phyloP scores from a whole-genome alignment of 1,140 invertebrate genomes.

The Parasteatoda tepidariorum region DNA sequence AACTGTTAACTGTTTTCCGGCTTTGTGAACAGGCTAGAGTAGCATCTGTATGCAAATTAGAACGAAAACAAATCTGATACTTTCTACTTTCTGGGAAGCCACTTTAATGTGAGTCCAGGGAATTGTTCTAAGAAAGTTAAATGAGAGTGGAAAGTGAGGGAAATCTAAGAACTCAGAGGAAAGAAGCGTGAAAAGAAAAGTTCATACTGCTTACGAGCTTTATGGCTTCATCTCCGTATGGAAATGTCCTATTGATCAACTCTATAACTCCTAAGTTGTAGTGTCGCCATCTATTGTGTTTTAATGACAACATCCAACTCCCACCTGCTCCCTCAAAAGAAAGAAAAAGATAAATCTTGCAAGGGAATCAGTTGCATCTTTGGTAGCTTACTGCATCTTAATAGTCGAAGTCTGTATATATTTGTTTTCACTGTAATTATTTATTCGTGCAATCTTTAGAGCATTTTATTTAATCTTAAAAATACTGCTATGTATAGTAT shows the following conservation, averaged over 20 bases:
- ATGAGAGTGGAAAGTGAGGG: not conserved
- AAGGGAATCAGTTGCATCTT: too few species aligned
- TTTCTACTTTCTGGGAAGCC: slow-evolving; percentile 5
- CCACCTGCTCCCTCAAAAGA: too few species aligned
- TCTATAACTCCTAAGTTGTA: not conserved
- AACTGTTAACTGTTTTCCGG: not conserved
- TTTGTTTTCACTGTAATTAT: too few species aligned
- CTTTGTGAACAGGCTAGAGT: not conserved
- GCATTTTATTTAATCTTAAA: too few species aligned
- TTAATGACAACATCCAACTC: too few species aligned
- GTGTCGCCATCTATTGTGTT: slow-evolving; percentile 25
- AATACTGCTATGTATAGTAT: too few species aligned
- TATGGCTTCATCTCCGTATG: slow-evolving; percentile 38
- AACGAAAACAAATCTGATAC: slow-evolving; percentile 26
- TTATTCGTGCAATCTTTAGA: too few species aligned
- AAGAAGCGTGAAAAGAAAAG: slow-evolving; percentile 44
- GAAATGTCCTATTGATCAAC: slow-evolving; percentile 42
- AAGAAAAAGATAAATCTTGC: too few species aligned
- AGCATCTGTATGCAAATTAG: not conserved
- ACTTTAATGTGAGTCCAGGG: slow-evolving; percentile 27
- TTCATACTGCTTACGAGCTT: slow-evolving; percentile 46
- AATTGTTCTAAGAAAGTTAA: slow-evolving; percentile 36
- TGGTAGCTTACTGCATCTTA: too few species aligned
- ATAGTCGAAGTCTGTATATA: too few species aligned
- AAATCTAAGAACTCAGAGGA: slow-evolving; percentile 24